Conservation (phyloP, 2,113 vertebrate genomes). For the Ictidomys tridecemlineatus region DNA sequence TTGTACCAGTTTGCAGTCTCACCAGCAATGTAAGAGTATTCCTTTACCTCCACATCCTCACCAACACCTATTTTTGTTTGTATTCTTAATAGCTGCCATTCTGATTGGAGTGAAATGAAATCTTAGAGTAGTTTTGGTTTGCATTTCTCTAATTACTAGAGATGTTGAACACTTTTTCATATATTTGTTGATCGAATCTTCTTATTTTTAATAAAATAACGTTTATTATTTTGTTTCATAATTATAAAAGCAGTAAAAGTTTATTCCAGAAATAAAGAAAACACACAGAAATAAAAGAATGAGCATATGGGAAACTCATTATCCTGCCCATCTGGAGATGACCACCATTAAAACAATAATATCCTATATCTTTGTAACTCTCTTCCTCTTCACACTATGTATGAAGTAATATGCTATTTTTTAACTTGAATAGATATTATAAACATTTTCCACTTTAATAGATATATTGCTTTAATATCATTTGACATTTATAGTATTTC, state of each 20-base stretch:
- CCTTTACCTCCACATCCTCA: too few relatives aligned
- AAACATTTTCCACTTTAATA: background rate
- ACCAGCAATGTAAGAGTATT: too few relatives aligned
- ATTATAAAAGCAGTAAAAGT: background rate
- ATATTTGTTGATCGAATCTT: background rate
- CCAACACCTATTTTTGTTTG: too few relatives aligned
- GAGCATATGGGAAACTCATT: background rate
- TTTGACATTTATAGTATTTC: background rate
- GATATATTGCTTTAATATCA: background rate
- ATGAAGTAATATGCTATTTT: background rate
- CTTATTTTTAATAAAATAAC: slow-evolving; percentile 1
- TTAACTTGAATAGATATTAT: background rate
- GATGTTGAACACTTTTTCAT: too few relatives aligned
- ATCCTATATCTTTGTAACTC: background rate
- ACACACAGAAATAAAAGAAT: background rate
- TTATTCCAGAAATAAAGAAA: background rate
- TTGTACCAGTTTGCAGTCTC: too few relatives aligned
- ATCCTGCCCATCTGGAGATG: background rate
- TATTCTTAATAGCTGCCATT: too few relatives aligned
- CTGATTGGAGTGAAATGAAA: too few relatives aligned
- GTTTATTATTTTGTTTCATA: background rate
- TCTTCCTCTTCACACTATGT: background rate
- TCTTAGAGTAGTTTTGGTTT: too few relatives aligned
- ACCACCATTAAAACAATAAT: too few relatives aligned
- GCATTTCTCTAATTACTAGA: too few relatives aligned